Evolutionary conservation across 1,140 invertebrate species (phyloP).

Genomic region (Diorhabda sublineata): DNA sequence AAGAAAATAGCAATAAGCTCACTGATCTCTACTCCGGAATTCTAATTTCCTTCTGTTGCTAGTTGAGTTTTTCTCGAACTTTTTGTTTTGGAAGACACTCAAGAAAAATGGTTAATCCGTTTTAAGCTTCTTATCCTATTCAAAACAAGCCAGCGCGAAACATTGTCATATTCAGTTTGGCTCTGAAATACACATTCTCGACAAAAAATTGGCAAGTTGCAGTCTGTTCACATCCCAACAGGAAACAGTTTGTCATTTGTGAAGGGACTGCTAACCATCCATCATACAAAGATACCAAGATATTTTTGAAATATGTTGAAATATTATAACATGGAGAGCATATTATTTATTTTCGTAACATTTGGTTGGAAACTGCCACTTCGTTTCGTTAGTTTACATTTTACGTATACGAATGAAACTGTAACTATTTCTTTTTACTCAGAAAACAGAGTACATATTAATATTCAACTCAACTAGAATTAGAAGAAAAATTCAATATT

Average conservation of each 20-base stretch:
- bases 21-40: too few relatives aligned
- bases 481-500: too few relatives aligned
- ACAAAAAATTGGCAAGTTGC: conserved; percentile 2
- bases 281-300: neutral
- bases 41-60: too few relatives aligned
- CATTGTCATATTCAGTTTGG: neutral
- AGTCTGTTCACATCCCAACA: conserved; percentile 1
- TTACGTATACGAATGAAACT: too few relatives aligned
- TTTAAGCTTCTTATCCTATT: neutral
- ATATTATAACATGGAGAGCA: neutral
- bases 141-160: neutral
- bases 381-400: too few relatives aligned
- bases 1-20: too few relatives aligned
- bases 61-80: neutral
- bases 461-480: too few relatives aligned
- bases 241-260: neutral
- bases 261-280: neutral
- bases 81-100: neutral
- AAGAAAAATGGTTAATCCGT: neutral
- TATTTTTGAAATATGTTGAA: neutral
- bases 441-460: too few relatives aligned
- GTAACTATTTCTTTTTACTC: too few relatives aligned
- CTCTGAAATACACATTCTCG: neutral
- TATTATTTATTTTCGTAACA: neutral
- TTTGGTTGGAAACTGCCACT: neutral